A percentile compares a stretch with the other conserved stretches of the same genome.
phyloP scores from a whole-genome alignment of 2,113 vertebrate genomes.

The Pluvianellus socialis region DNA sequence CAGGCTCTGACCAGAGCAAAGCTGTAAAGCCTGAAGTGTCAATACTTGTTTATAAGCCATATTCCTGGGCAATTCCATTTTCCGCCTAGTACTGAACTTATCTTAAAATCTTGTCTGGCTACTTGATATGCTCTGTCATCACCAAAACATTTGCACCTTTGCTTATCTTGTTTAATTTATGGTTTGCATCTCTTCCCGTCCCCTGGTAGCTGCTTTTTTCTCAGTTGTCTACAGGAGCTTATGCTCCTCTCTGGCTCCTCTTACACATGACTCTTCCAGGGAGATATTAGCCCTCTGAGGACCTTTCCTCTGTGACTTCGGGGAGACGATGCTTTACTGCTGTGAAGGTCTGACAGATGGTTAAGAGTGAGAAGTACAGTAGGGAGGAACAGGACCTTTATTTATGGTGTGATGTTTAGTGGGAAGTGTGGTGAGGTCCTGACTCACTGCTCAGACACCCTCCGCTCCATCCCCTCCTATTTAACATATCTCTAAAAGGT shows the following conservation, averaged over 20 bases:
- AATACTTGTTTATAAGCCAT: background rate
- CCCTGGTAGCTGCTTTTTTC: background rate
- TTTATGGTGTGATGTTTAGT: background rate
- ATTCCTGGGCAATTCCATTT: background rate
- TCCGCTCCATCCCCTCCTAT: background rate
- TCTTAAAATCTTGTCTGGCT: background rate
- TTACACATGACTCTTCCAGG: background rate
- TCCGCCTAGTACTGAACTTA: background rate
- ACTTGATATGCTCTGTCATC: background rate
- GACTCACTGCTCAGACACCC: background rate
- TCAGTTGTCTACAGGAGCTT: background rate
- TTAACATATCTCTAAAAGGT: background rate
- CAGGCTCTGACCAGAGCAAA: background rate
- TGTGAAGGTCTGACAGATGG: background rate
- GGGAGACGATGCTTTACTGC: background rate
- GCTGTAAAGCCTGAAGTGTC: background rate
- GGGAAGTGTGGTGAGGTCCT: background rate
- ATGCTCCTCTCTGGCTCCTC: accelerated
- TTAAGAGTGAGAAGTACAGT: background rate
- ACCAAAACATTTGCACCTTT: background rate
- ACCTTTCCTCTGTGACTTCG: background rate
- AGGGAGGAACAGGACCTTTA: background rate
- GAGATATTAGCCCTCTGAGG: background rate
- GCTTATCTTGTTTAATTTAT: background rate
- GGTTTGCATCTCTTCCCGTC: background rate